Conservation (phyloP, 2,888 invertebrate species). For the Perithous albicinctus region DNA sequence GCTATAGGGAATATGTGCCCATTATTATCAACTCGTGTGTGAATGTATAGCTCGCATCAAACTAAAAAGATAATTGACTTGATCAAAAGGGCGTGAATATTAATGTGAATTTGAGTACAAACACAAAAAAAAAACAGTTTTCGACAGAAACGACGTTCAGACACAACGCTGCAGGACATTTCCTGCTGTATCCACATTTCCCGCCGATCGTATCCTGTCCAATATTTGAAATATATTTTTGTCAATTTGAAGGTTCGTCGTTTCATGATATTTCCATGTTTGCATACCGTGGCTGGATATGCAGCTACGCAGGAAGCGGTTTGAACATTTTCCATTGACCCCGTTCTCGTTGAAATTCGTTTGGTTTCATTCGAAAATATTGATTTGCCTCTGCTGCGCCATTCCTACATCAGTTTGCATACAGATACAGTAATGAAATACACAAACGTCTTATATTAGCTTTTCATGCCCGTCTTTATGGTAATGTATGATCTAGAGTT, state of each 20-base stretch:
- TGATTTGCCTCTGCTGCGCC: not conserved
- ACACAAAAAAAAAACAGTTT: not conserved
- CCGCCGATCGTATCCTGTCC: not conserved
- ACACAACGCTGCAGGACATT: not conserved
- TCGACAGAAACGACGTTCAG: not conserved
- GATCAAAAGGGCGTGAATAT: not conserved
- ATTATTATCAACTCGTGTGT: not conserved
- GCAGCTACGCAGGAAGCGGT: not conserved
- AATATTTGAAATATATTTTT: slow-evolving; percentile 30
- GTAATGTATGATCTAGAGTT: too few relatives aligned
- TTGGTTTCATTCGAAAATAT: slow-evolving; percentile 14
- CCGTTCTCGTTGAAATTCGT: slow-evolving; percentile 18
- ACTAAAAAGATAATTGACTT: not conserved
- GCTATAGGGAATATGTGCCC: not conserved
- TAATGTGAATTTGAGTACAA: not conserved
- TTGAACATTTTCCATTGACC: slow-evolving; percentile 13
- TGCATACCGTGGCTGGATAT: not conserved
- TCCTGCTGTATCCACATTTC: not conserved
- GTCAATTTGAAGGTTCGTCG: slow-evolving; percentile 10
- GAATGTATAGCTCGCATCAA: not conserved
- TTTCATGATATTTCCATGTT: slow-evolving; percentile 20
- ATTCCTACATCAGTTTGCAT: not conserved
- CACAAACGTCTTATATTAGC: not conserved
- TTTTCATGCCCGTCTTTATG: too few relatives aligned
- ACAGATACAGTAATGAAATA: not conserved